Base-by-base conservation (phyloP, 2,113 vertebrate genomes). In the Upupa epops region DNA sequence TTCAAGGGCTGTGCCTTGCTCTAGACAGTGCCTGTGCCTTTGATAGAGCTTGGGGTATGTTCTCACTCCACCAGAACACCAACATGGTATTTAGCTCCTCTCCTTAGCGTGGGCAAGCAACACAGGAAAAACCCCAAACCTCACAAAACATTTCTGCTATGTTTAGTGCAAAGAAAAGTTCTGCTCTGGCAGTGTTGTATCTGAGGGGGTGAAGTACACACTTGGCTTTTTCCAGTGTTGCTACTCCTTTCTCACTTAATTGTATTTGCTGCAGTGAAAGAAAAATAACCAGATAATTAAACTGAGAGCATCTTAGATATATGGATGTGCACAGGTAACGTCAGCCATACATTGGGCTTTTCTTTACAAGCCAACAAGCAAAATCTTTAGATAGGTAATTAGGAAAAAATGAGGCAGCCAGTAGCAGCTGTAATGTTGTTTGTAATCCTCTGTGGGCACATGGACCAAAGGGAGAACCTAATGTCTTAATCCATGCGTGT, bases 151-250 rank as follows among this genome's bases (percentile, higher is more conserved):
- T 20, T 66, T 56, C 42, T 61, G 52, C 42, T 55, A 13, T 13
- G 9, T 58, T n/a, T 36, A 56, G 11, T 31, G 48, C 21, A 26
- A 37, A 46, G 11, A 13, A 11, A 46, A 31, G n/a, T 52, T 32
- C 37, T 48, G 2, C 21, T 58, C 36, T 52, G 42, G 49, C 28
- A 29, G 1, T 6, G 1, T 24, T 32, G 16, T 46, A 4, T 26
- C 28, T 52, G n/a, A 40, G 17, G 49, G 36, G 14, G 11, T 32
- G 3, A 17, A 74, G 9, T 21, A 25, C n/a, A 36, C 18, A 29
- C 17, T 11, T 12, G 28, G 24, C 26, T n/a, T 36, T 52, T 40
- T 16, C 26, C 7, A 1, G 0, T 1, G 59, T 13, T 6, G 0
- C 15, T 11, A 14, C 4, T 32, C 46, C 11, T 69, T 17, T 37